These are phyloP conservation scores for Enteromius fasciolatus DNA, from an alignment of 2,797 vertebrate genomes.

Conservation along the genomic window DNA sequence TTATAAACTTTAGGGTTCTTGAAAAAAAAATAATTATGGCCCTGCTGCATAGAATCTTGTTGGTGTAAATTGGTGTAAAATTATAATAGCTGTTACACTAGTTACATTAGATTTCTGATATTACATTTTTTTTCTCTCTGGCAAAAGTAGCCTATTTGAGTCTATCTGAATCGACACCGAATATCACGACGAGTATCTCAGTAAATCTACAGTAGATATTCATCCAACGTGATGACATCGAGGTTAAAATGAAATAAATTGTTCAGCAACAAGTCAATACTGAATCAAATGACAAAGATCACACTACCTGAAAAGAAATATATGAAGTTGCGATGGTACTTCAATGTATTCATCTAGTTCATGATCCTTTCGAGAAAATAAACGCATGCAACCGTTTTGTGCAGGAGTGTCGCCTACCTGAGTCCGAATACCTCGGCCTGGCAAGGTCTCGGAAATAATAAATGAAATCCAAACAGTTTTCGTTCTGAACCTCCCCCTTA, in stretches of 20 bases:
- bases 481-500: constrained; percentile 93
- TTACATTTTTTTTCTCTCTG: not conserved
- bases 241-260: not conserved
- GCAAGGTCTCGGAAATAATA: constrained; percentile 93
- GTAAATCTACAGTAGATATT: not conserved
- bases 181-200: not conserved
- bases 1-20: not conserved
- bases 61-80: not conserved
- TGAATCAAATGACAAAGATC: not conserved
- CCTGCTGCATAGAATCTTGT: not conserved
- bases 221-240: not conserved
- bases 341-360: not conserved
- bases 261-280: constrained; percentile 20
- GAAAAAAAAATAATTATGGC: not conserved
- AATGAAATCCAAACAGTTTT: constrained; percentile 95
- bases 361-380: not conserved
- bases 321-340: not conserved
- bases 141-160: constrained; percentile 2
- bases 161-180: not conserved
- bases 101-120: not conserved
- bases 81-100: not conserved
- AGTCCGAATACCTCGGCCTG: constrained; percentile 90
- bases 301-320: not conserved
- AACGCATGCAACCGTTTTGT: constrained; percentile 13
- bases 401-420: constrained; percentile 79